Evolutionary conservation across 2,113 vertebrate species (phyloP).

Genomic region (Hemicordylus capensis): DNA sequence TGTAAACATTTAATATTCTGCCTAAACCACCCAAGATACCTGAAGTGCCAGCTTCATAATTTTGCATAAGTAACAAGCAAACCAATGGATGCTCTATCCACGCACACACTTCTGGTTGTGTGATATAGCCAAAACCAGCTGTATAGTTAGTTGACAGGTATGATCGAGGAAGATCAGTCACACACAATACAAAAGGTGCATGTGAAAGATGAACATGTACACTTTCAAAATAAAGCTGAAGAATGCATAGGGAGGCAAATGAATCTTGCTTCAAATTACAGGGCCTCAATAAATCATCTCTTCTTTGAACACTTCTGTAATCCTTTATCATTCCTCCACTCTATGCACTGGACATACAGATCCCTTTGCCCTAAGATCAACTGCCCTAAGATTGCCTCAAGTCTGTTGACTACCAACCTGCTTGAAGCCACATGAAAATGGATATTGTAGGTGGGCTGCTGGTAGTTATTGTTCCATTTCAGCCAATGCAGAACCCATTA

Average conservation of each 20-base stretch:
- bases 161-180: not conserved
- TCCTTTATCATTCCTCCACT: not conserved
- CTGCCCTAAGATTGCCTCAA: too few relatives aligned
- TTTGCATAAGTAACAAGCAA: not conserved
- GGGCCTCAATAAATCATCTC: not conserved
- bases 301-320: not conserved
- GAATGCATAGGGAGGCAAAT: not conserved
- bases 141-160: not conserved
- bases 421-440: not conserved
- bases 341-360: not conserved
- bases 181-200: not conserved
- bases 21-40: not conserved
- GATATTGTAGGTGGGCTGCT: too few relatives aligned
- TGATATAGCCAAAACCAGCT: not conserved
- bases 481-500: too few relatives aligned
- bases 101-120: not conserved
- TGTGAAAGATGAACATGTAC: not conserved
- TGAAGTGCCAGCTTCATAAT: not conserved
- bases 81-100: too few relatives aligned
- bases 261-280: not conserved
- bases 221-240: not conserved
- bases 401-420: not conserved
- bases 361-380: not conserved
- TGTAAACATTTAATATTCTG: not conserved
- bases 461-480: too few relatives aligned